Conservation (phyloP, 2,888 invertebrate species). For the Morpho helenor region DNA sequence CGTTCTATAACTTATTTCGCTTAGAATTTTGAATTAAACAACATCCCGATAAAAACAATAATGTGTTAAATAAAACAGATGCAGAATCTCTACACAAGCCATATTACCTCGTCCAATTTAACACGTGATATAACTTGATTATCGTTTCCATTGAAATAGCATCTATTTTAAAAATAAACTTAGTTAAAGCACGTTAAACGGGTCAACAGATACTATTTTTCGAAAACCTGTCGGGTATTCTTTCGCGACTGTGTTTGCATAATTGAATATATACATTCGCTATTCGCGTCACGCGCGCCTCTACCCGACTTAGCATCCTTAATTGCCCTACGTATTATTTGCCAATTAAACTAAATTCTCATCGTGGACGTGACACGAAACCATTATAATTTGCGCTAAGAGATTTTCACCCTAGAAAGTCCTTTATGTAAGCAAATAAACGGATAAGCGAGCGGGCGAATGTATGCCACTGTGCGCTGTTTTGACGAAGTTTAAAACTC, state of each 20-base stretch:
- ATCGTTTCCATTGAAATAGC: too few relatives aligned
- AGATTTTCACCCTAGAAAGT: conserved; percentile 47
- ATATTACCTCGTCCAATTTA: too few relatives aligned
- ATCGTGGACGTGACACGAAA: conserved; percentile 74
- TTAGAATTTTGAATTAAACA: too few relatives aligned
- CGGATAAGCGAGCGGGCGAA: conserved; percentile 31
- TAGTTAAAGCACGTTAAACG: conserved; percentile 6
- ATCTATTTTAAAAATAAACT: too few relatives aligned
- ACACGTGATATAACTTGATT: too few relatives aligned
- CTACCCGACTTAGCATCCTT: conserved; percentile 76
- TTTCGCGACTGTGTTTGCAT: conserved; percentile 71
- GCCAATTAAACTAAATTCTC: conserved; percentile 80
- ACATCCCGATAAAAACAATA: too few relatives aligned
- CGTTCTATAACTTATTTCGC: too few relatives aligned
- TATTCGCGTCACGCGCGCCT: conserved; percentile 74
- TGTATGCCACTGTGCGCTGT: conserved; percentile 20
- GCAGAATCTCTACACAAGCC: too few relatives aligned
- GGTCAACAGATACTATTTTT: conserved; percentile 44
- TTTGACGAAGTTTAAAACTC: conserved; percentile 20
- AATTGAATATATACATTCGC: conserved; percentile 69
- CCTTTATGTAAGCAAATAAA: conserved; percentile 52
- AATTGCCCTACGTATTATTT: conserved; percentile 80
- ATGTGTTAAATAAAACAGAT: too few relatives aligned
- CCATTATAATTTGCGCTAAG: conserved; percentile 57
- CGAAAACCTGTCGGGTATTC: conserved; percentile 41